A percentile compares a stretch with the other conserved stretches of the same genome.
Evolutionary conservation across 1,140 invertebrate genomes (phyloP).

Genomic region (Drosophila punjabiensis): DNA sequence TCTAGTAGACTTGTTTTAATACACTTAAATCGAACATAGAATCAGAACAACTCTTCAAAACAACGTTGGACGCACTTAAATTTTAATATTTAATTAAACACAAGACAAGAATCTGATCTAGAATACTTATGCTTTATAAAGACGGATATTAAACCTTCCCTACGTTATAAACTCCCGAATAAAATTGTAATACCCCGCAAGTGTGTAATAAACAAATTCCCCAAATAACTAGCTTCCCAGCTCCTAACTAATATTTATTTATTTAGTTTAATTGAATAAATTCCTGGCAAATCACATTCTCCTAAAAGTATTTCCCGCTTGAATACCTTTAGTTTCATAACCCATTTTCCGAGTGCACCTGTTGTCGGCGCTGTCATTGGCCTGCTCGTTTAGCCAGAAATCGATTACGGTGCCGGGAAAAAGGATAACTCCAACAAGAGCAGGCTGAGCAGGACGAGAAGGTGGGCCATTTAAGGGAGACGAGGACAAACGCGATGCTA

Average conservation of each 20-base stretch:
- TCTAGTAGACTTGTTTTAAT: too few species aligned
- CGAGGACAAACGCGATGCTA: slow-evolving; percentile 17
- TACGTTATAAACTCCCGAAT: too few species aligned
- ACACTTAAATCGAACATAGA: too few species aligned
- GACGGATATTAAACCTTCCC: too few species aligned
- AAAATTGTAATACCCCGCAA: neutral
- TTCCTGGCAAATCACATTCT: neutral
- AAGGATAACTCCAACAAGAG: slow-evolving; percentile 25
- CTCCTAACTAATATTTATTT: neutral
- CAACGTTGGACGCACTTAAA: too few species aligned
- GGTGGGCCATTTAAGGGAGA: slow-evolving; percentile 32
- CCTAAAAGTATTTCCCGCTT: too few species aligned
- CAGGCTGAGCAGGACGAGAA: neutral
- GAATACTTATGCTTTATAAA: too few species aligned
- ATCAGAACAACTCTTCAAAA: too few species aligned
- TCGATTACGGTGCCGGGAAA: slow-evolving; percentile 57
- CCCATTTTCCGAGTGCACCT: slow-evolving; percentile 21
- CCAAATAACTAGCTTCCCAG: neutral
- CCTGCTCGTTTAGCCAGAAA: slow-evolving; percentile 57
- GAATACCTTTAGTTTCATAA: neutral
- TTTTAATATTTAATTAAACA: too few species aligned
- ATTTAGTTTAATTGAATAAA: neutral
- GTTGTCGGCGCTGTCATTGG: slow-evolving; percentile 46
- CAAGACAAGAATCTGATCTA: too few species aligned
- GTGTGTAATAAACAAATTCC: neutral